Conservation (phyloP, 2,113 vertebrate species). For the Corythoichthys intestinalis region DNA sequence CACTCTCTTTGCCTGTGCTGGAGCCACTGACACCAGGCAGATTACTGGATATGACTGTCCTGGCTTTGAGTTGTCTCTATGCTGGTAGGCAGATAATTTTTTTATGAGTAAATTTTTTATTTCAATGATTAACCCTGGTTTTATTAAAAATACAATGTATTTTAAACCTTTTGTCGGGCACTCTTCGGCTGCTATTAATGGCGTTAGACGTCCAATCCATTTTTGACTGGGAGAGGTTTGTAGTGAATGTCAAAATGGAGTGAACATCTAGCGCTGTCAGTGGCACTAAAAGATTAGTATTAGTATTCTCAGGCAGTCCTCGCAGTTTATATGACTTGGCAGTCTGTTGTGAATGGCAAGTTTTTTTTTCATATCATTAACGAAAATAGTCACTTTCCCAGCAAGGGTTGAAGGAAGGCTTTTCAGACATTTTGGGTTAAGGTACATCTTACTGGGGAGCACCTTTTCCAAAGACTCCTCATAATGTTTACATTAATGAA, state of each 20-base stretch:
- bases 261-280: too few species aligned
- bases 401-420: too few species aligned
- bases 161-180: neutral
- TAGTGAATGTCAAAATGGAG: too few species aligned
- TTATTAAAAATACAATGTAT: neutral
- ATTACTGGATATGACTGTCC: constrained; percentile 92
- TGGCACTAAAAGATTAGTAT: too few species aligned
- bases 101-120: neutral
- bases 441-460: neutral
- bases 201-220: too few species aligned
- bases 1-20: constrained; percentile 91
- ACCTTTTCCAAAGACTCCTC: neutral
- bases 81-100: constrained; percentile 76
- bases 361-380: too few species aligned
- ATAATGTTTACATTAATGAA: neutral
- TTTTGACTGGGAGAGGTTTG: too few species aligned
- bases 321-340: too few species aligned
- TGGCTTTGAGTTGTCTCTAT: constrained; percentile 96
- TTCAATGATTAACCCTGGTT: neutral
- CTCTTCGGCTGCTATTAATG: too few species aligned
- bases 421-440: neutral
- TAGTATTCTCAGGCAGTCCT: too few species aligned
- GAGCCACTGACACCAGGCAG: constrained; percentile 92
- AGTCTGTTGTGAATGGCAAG: too few species aligned
- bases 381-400: too few species aligned